phyloP scores from a whole-genome alignment of 2,797 vertebrate genomes.

The Glyptemys insculpta region DNA sequence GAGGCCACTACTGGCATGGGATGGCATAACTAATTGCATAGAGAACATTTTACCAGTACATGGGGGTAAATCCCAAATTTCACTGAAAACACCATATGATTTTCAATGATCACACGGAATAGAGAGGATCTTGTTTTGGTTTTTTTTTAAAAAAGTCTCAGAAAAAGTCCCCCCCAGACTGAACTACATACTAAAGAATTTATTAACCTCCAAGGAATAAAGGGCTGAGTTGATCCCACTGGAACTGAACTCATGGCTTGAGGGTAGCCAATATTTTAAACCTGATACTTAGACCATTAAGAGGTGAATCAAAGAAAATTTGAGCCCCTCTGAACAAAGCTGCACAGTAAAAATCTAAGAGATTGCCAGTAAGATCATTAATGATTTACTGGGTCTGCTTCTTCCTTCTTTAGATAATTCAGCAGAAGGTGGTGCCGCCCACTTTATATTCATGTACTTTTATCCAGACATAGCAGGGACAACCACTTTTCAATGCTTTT shows the following conservation, averaged over 20 bases:
- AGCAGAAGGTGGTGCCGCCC: not conserved
- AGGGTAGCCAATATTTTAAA: conserved; percentile 11
- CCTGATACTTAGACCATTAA: not conserved
- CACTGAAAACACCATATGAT: conserved; percentile 27
- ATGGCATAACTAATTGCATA: not conserved
- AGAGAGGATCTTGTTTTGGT: not conserved
- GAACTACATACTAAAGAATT: conserved; percentile 13
- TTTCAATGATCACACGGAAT: conserved; percentile 21
- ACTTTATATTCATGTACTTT: not conserved
- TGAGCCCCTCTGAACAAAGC: not conserved
- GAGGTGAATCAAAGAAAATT: conserved; percentile 35
- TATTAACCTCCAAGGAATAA: conserved; percentile 18
- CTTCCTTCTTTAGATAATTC: not conserved
- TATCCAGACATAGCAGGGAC: not conserved
- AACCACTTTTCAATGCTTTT: not conserved
- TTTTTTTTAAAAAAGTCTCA: conserved; percentile 33
- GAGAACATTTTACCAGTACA: not conserved
- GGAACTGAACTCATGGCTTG: not conserved
- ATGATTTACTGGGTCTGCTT: not conserved
- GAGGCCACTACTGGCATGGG: not conserved
- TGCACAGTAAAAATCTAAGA: not conserved
- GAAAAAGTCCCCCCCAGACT: not conserved
- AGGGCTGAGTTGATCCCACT: not conserved
- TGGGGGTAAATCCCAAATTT: conserved; percentile 16
- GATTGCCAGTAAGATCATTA: not conserved